A percentile compares a stretch with the other conserved stretches of the same genome.
Conservation (phyloP, 2,113 vertebrate species). For the Glaucomys volans region DNA sequence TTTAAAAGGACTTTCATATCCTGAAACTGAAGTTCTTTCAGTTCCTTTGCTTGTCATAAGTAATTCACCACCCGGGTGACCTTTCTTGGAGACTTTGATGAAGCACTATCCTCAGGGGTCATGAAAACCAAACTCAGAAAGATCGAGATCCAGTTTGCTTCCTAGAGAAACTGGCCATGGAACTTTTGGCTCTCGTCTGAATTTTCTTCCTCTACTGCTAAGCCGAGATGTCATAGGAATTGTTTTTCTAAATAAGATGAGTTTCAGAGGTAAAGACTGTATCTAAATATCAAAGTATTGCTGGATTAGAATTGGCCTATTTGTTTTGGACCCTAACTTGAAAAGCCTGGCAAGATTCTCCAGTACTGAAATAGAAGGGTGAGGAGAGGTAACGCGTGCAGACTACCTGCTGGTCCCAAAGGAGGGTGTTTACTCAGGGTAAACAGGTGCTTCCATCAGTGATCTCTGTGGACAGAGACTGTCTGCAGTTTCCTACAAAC, state of each 20-base stretch:
- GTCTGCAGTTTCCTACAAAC: constrained; percentile 20
- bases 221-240: constrained; percentile 15
- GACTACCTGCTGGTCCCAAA: neutral
- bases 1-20: constrained; percentile 59
- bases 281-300: constrained; percentile 35
- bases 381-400: neutral
- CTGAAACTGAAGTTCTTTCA: constrained; percentile 21
- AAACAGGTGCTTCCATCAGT: constrained; percentile 38
- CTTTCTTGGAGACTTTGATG: constrained; percentile 52
- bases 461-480: constrained; percentile 3
- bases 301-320: constrained; percentile 37
- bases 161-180: neutral
- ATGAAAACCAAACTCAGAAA: constrained; percentile 50
- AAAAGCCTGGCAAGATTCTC: constrained; percentile 8
- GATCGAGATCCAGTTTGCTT: neutral
- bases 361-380: neutral
- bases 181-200: neutral
- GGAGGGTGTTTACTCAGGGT: neutral
- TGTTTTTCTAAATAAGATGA: constrained; percentile 61
- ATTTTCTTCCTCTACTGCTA: neutral
- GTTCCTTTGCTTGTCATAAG: constrained; percentile 15
- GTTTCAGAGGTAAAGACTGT: constrained; percentile 57
- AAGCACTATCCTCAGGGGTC: neutral
- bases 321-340: constrained; percentile 49
- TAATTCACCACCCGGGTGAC: constrained; percentile 40